These are phyloP conservation scores for Acomys russatus DNA, from an alignment of 2,797 vertebrate genomes.

Conservation along the genomic window DNA sequence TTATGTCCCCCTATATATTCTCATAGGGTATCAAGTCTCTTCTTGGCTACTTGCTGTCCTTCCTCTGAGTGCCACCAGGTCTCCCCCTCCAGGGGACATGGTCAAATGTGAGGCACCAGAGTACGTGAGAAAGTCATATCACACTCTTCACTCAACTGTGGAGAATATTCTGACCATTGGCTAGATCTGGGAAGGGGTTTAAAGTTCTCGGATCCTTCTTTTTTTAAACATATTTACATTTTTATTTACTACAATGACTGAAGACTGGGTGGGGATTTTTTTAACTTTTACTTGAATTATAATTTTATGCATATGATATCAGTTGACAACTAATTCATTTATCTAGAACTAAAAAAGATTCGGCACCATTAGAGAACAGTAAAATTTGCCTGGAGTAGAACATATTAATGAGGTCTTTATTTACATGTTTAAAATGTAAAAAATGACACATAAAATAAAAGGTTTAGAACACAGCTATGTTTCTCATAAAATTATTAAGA, in stretches of 20 bases:
- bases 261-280: constrained; percentile 73
- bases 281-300: constrained; percentile 57
- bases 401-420: constrained; percentile 73
- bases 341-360: constrained; percentile 80
- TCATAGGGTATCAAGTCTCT: too few species aligned
- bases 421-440: constrained; percentile 57
- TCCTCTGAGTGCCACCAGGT: too few species aligned
- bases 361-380: constrained; percentile 71
- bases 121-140: too few species aligned
- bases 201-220: too few species aligned
- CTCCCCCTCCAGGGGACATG: too few species aligned
- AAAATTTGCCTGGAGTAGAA: background rate
- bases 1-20: too few species aligned
- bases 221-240: constrained; percentile 72
- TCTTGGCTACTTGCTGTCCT: too few species aligned
- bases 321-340: constrained; percentile 73
- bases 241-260: constrained; percentile 80
- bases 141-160: too few species aligned
- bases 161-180: too few species aligned
- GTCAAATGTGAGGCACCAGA: too few species aligned
- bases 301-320: constrained; percentile 55
- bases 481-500: constrained; percentile 83
- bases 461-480: constrained; percentile 74
- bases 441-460: constrained; percentile 56
- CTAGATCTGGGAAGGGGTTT: too few species aligned